Conservation (phyloP, 92 coral and sea anemone genomes). For the Paramuricea clavata region DNA sequence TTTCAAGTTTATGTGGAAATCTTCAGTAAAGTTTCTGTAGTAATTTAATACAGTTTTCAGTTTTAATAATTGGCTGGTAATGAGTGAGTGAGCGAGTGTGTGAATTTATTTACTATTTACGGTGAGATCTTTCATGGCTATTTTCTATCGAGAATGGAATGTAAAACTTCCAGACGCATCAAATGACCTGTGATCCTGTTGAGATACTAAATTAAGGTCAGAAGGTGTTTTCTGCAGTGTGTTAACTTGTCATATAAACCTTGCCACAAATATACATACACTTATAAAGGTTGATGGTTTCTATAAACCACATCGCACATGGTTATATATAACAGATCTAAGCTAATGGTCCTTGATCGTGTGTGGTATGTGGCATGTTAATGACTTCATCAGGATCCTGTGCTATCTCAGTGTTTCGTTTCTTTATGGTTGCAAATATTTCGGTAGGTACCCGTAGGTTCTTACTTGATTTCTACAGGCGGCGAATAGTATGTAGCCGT, state of each 20-base stretch:
- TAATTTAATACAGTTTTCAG: background rate
- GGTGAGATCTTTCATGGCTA: background rate
- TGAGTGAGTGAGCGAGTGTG: background rate
- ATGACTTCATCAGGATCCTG: slow-evolving; percentile 29
- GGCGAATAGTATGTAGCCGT: background rate
- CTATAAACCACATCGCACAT: background rate
- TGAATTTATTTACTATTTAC: slow-evolving; percentile 3
- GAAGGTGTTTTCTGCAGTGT: background rate
- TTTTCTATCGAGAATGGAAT: slow-evolving; percentile 26
- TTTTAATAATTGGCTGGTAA: background rate
- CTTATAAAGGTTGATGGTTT: background rate
- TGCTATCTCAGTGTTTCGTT: slow-evolving; percentile 16
- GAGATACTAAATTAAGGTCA: slow-evolving; percentile 22
- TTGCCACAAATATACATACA: background rate
- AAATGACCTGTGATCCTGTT: slow-evolving; percentile 29
- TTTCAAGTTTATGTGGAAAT: background rate
- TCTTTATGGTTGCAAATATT: slow-evolving; percentile 26
- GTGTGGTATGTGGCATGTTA: slow-evolving; percentile 4
- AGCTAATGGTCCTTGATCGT: background rate
- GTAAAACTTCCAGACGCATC: slow-evolving; percentile 32
- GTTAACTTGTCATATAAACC: slow-evolving; percentile 5
- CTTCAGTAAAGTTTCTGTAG: background rate
- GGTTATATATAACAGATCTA: background rate
- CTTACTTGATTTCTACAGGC: background rate
- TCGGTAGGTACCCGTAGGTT: background rate